Base-by-base conservation (phyloP, 2,797 vertebrate species). In the Hybognathus amarus region DNA sequence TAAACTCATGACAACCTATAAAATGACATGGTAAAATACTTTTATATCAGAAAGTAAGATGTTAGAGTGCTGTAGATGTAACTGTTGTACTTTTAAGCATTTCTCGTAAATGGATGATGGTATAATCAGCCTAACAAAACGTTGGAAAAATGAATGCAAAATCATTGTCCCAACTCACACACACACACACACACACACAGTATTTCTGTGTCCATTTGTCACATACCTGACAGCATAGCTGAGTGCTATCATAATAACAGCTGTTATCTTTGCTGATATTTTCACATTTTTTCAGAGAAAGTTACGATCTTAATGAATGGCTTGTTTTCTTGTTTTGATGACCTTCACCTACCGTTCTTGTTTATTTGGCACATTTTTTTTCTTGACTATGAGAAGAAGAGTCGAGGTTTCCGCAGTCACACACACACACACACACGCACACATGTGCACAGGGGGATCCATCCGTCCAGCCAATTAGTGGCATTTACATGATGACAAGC, bases 401-500 rank as follows among this genome's bases (percentile, higher is more conserved):
- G 67, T 59, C 18, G 5, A 70, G 67, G 52, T 30, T 80, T 80
- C n/a, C 63, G 54, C 63, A 68, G 2, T 18, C 8, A 33, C 52
- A 4, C 42, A 45, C 4, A 15, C 12, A 45, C 75, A 47, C 59
- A n/a, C 77, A 84, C 24, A 20, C 17, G 2, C 33, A 6, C 66
- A n/a, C 20, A 1, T 38, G 4, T 1, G 3, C 27, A 24, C 12
- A 22, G 61, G 78, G 71, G 61, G 52, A 61, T 54, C 81, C 75
- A 68, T 85, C 80, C 54, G 75, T 85, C 77, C 61, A 81, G 86
- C 83, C 88, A 86, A 83, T 89, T 87, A 87, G 83, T 85, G 80
- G 36, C 85, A 80, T 86, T 89, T 87, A 89, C 85, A 79, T 30
- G 85, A 87, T 87, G 79, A 83, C 88, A 75, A 85, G 85, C 78